A percentile compares a stretch with the other conserved stretches of the same genome.
Conservation (phyloP, 2,888 invertebrate genomes). For the Pristionchus exspectatus region DNA sequence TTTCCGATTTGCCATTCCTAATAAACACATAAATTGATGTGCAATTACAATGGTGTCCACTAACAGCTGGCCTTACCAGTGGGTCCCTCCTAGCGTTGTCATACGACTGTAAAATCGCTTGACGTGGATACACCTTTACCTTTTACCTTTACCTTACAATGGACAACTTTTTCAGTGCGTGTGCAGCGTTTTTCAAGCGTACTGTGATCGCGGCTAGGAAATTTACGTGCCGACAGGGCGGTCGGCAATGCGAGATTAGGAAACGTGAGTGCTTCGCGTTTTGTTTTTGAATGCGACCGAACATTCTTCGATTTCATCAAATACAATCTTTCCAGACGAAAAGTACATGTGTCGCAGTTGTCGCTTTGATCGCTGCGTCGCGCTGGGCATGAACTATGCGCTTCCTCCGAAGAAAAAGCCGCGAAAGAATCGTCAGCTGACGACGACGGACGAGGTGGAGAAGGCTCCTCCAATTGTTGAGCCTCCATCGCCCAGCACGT, state of each 20-base stretch:
- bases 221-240: background rate
- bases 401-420: background rate
- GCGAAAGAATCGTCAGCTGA: background rate
- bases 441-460: background rate
- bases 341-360: conserved; percentile 24
- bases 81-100: too few species aligned
- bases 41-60: too few species aligned
- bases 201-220: background rate
- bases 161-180: background rate
- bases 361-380: conserved; percentile 8
- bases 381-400: background rate
- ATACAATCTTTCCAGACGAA: background rate
- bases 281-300: background rate
- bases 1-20: too few species aligned
- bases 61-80: too few species aligned
- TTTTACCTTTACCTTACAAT: too few species aligned
- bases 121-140: too few species aligned
- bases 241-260: background rate
- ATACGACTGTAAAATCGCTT: too few species aligned
- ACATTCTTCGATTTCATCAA: background rate
- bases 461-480: background rate
- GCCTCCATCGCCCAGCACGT: background rate
- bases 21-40: too few species aligned
- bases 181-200: conserved; percentile 14
- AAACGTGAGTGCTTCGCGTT: background rate